Evolutionary conservation across 2,797 vertebrate genomes (phyloP).

Genomic region (Lagocephalus sceleratus): DNA sequence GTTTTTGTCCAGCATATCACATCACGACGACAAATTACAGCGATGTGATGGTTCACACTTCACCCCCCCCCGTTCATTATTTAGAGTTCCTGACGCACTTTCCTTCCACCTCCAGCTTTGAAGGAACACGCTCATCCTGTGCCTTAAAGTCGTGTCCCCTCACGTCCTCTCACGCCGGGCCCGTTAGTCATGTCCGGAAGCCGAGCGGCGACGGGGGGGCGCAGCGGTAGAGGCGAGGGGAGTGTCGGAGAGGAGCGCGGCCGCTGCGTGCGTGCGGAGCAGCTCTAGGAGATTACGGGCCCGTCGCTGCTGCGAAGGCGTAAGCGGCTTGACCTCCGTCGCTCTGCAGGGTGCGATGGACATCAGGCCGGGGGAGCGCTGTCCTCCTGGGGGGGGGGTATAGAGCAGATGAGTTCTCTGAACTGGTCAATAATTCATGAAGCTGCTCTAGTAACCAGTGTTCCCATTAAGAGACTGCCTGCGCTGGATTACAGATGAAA

Average conservation of each 20-base stretch:
- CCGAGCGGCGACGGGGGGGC: too few relatives aligned
- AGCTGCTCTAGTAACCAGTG: conserved; percentile 48
- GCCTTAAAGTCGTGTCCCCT: conserved; percentile 4
- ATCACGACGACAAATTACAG: background rate
- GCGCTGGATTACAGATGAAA: conserved; percentile 1
- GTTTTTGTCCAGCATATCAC: background rate
- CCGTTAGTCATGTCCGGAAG: background rate
- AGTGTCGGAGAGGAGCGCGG: background rate
- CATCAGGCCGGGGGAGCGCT: conserved; percentile 29
- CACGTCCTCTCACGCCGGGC: conserved; percentile 16
- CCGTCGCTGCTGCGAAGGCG: conserved; percentile 25
- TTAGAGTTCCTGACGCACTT: conserved; percentile 2
- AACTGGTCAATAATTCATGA: conserved; percentile 68
- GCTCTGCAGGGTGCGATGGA: conserved; percentile 18
- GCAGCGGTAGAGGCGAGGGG: too few relatives aligned
- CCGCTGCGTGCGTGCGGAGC: background rate
- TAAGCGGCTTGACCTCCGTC: conserved; percentile 45
- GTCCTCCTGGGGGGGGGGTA: conserved; percentile 29
- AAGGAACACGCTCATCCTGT: conserved; percentile 6
- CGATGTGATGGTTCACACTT: background rate
- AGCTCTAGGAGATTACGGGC: conserved; percentile 35
- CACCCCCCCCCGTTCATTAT: background rate
- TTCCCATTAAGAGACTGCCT: conserved; percentile 32
- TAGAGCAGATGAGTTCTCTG: conserved; percentile 40
- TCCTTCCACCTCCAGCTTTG: background rate